phyloP scores from a whole-genome alignment of 2,888 invertebrate genomes.

The Flabesymbios commensalis region DNA sequence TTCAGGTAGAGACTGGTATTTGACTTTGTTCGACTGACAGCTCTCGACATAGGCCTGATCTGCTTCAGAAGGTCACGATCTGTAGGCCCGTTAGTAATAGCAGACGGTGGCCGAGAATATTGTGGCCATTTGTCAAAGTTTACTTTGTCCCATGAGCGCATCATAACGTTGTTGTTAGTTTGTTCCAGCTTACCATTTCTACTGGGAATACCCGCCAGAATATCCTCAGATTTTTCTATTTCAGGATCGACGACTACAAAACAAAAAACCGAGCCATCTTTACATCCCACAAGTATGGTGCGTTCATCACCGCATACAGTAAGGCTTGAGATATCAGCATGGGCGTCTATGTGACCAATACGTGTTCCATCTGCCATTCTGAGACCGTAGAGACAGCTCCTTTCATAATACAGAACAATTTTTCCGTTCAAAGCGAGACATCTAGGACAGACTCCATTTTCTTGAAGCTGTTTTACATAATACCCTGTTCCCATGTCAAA shows the following conservation, averaged over 20 bases:
- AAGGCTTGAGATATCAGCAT: constrained; percentile 39
- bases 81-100: constrained; percentile 33
- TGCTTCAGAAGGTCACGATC: constrained; percentile 45
- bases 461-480: constrained; percentile 36
- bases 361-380: constrained; percentile 42
- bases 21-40: background rate
- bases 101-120: constrained; percentile 51
- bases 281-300: constrained; percentile 54
- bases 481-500: constrained; percentile 45
- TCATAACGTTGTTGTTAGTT: background rate
- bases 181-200: constrained; percentile 3
- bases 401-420: constrained; percentile 44
- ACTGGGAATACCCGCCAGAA: constrained; percentile 19
- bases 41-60: constrained; percentile 35
- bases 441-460: constrained; percentile 35
- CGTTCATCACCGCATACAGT: constrained; percentile 49
- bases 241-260: constrained; percentile 49
- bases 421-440: constrained; percentile 44
- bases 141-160: constrained; percentile 50
- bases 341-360: constrained; percentile 49
- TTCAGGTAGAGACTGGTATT: background rate
- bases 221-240: constrained; percentile 12
- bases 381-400: constrained; percentile 37
- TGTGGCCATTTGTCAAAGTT: constrained; percentile 34
- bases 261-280: constrained; percentile 51